Conservation (phyloP, 2,113 vertebrate genomes). For the Colius striatus region DNA sequence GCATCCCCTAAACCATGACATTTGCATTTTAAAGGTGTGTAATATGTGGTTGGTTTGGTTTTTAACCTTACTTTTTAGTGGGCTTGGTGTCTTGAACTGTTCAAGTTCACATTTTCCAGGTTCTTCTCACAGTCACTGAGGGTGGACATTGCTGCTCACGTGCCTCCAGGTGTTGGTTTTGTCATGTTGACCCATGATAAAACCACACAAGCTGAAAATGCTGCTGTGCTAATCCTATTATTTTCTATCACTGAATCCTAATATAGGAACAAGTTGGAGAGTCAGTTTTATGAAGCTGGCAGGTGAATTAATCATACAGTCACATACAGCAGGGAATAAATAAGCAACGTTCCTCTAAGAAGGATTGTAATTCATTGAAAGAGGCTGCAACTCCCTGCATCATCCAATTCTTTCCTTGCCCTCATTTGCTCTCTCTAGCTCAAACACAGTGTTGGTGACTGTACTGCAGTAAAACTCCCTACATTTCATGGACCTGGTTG, state of each 20-base stretch:
- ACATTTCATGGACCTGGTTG: background rate
- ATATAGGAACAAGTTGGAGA: background rate
- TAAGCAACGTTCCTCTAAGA: background rate
- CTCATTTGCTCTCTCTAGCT: background rate
- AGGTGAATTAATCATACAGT: conserved; percentile 6
- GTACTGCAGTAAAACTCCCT: background rate
- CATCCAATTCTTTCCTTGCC: background rate
- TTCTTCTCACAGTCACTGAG: background rate
- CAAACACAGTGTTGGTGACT: background rate
- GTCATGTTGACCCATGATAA: background rate
- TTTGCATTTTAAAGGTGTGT: background rate
- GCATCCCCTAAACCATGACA: background rate
- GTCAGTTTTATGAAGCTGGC: background rate
- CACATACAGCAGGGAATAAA: background rate
- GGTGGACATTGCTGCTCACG: background rate
- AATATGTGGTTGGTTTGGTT: background rate
- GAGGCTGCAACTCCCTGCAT: background rate
- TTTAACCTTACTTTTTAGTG: background rate
- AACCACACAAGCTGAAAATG: background rate
- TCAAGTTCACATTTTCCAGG: background rate
- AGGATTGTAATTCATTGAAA: background rate
- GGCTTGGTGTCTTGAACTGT: background rate
- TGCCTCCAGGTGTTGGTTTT: background rate
- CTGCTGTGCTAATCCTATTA: conserved; percentile 1
- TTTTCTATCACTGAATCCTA: background rate